Base-by-base conservation (phyloP, 2,888 invertebrate species). In the Ophion obscuratus region DNA sequence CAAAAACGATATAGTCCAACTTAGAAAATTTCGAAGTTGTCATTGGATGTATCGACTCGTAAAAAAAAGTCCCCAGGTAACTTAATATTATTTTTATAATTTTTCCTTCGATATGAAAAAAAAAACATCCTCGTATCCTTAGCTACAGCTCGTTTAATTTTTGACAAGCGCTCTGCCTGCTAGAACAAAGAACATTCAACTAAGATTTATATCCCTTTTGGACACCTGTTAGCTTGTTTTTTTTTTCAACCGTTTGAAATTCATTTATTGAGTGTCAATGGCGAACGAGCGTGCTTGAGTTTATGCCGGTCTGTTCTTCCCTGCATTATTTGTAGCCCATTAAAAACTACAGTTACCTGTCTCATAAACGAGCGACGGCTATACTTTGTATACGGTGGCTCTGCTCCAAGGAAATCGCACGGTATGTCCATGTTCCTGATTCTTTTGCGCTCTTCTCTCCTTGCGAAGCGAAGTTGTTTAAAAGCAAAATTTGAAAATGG, bases 341-440 rank as follows among this genome's bases (percentile, higher is more conserved):
- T 70, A 47, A 47, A 27, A 70, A 53, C 47, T 53, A 17, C 70
- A 44, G 70, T 70, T 70, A 70, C 27, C 24, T 27, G 27, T 70
- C 47, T 53, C 27, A 53, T 70, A 70, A 70, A 70, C 24, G 20
- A 44, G 14, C 44, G 20, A 24, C 20, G 40, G 44, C 24, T 24
- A 24, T 24, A 24, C 24, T 24, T 24, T 24, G 20, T 24, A 20
- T 20, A 68, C 11, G 44, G 47, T 24, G 47, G 47, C 14, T 47
- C 68, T 14, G 40, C 68, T 24, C 24, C 47, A 24, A 17, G 27
- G 47, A 20, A 20, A 44, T 47, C 47, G 24, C 24, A 11, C 14
- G 3, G 14, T 14, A 2, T 68, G 24, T 68, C 11, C 11, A 68
- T 9, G 47, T 70, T 27, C 70, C 27, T 53, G 47, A 70, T 70